Conservation (phyloP, 2,113 vertebrate species). For the Lota lota region DNA sequence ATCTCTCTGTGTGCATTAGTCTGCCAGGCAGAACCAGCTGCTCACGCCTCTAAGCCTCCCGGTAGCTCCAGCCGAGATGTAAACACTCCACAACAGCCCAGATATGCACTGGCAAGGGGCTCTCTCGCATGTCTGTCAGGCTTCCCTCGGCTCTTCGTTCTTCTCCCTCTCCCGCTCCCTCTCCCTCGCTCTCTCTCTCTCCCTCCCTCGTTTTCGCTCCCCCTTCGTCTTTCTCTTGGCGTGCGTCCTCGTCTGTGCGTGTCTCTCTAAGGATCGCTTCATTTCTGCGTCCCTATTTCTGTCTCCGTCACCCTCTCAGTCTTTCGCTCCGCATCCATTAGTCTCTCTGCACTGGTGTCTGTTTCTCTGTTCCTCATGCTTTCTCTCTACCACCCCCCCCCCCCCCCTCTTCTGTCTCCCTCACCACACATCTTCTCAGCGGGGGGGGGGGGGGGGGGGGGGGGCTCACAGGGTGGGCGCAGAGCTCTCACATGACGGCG, state of each 20-base stretch:
- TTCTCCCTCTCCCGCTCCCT: too few species aligned
- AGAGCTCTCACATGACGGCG: constrained; percentile 43
- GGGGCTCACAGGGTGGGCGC: constrained; percentile 35
- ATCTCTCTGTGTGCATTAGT: too few species aligned
- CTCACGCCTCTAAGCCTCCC: too few species aligned
- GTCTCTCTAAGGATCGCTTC: constrained; percentile 13
- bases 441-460: constrained; percentile 37
- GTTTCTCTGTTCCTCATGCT: background rate
- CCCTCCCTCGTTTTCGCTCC: background rate
- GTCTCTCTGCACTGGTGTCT: constrained; percentile 4
- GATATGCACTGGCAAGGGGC: too few species aligned
- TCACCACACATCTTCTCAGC: constrained; percentile 34
- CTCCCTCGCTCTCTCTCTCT: background rate
- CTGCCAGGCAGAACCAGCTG: too few species aligned
- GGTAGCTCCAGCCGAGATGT: too few species aligned
- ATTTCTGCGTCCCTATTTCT: constrained; percentile 7
- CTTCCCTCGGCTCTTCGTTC: constrained; percentile 1
- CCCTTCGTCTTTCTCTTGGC: background rate
- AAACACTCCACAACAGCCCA: too few species aligned
- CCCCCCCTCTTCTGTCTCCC: constrained; percentile 19
- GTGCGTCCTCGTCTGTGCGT: constrained; percentile 9
- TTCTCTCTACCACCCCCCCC: constrained; percentile 1
- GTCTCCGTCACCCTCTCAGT: constrained; percentile 3
- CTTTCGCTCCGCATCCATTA: constrained; percentile 2
- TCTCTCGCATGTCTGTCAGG: too few species aligned